Base-by-base conservation (phyloP, 2,113 vertebrate genomes). In the Chloropsis cyanopogon region DNA sequence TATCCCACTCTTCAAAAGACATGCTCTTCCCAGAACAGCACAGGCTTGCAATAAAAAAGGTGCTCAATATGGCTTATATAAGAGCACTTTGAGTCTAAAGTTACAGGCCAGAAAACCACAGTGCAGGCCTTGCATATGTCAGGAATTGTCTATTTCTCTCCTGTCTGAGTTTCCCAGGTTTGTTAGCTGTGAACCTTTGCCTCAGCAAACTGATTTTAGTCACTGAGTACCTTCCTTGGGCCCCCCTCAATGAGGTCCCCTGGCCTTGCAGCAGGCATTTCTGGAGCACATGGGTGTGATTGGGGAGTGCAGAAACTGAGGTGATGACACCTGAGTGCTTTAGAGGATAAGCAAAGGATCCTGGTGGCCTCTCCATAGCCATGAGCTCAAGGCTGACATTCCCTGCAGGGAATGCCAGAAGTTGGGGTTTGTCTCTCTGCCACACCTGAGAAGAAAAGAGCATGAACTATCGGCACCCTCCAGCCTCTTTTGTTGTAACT, bases 381-480 rank as follows among this genome's bases (percentile, higher is more conserved):
- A 1, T 61, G 57, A 83, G 14, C 16, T 31, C 14, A 56, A 22
- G 54, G 37, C 28, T 72, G 21, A 49, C 0, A 2, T 63, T 29
- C 26, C 22, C 57, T 3, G 0, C 31, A 31, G n/a, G 52, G 17
- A 9, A 46, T 63, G 56, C 9, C 68, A 88, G 49, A 64, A 65
- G 13, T 6, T 77, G 49, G 6, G 28, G 15, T 20, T 86, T 78
- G 25, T 61, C 56, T 66, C 31, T 70, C 33, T 81, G 16, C 20
- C 63, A 24, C 4, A 31, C 8, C 33, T 50, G 8, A 86, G 37
- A 81, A 84, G 11, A 64, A 16, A 85, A 37, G 12, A 70, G 3
- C 10, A 18, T 0, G 1, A 22, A 11, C 28, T 65, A 5, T 1
- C 1, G n/a, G 41, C 31, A 10, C 12, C 64, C 20, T 46, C 26